These are phyloP conservation scores for Channa maculata DNA, from an alignment of 2,113 vertebrate species.

Conservation along the genomic window DNA sequence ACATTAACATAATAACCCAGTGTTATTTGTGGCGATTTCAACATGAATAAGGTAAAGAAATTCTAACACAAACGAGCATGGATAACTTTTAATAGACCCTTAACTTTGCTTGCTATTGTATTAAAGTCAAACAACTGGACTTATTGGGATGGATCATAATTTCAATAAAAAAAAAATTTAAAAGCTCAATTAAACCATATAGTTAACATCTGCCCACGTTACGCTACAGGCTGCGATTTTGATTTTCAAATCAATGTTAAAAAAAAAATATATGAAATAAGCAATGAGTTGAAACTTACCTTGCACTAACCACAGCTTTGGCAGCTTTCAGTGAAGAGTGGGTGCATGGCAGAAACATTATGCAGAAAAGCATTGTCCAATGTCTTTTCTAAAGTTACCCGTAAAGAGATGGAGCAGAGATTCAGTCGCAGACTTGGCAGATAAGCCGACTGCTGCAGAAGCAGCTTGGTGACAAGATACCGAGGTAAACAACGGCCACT, in stretches of 20 bases:
- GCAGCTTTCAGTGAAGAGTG: constrained; percentile 76
- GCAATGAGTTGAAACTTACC: constrained; percentile 62
- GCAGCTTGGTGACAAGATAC: constrained; percentile 69
- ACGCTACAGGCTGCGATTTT: neutral
- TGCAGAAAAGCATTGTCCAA: constrained; percentile 66
- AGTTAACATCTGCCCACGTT: too few species aligned
- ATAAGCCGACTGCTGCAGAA: constrained; percentile 63
- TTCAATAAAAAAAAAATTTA: too few species aligned
- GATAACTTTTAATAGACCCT: neutral
- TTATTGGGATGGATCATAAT: neutral
- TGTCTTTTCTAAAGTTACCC: constrained; percentile 82
- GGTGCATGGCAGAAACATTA: constrained; percentile 72
- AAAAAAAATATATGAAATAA: neutral
- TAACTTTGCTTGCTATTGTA: neutral
- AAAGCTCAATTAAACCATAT: too few species aligned
- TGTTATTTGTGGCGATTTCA: neutral
- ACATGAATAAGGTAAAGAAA: neutral
- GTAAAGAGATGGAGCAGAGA: constrained; percentile 80
- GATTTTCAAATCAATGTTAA: neutral
- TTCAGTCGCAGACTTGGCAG: constrained; percentile 70
- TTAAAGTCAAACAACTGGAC: neutral
- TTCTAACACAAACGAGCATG: neutral
- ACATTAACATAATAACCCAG: neutral
- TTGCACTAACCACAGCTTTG: constrained; percentile 77
- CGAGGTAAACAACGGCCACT: constrained; percentile 78